phyloP scores from a whole-genome alignment of 2,113 vertebrate genomes.

The Lipotes vexillifer region DNA sequence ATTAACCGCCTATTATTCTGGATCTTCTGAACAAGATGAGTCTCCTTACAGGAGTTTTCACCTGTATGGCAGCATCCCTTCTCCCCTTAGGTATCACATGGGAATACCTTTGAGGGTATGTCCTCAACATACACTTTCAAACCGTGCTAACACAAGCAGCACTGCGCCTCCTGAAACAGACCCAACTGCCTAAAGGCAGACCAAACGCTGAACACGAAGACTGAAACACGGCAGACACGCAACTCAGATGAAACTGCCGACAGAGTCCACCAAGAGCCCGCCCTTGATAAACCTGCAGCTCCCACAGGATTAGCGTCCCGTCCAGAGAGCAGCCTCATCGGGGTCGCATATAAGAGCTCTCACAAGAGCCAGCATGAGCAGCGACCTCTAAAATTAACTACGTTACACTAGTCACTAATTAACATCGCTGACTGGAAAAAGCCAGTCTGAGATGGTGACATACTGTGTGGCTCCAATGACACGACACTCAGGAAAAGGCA shows the following conservation, averaged over 20 bases:
- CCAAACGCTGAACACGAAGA: rapidly evolving
- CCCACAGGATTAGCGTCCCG: rapidly evolving
- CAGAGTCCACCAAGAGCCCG: rapidly evolving
- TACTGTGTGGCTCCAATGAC: background rate
- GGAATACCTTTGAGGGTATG: background rate
- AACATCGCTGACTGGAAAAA: rapidly evolving
- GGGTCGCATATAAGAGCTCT: rapidly evolving
- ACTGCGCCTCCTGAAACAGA: background rate
- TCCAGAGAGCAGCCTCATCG: background rate
- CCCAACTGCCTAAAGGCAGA: background rate
- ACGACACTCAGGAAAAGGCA: background rate
- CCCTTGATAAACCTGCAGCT: rapidly evolving
- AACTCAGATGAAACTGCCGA: background rate
- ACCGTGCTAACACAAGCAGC: rapidly evolving
- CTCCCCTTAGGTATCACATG: rapidly evolving
- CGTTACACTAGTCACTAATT: background rate
- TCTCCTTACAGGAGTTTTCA: background rate
- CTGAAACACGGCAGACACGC: rapidly evolving
- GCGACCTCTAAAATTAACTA: too few species aligned
- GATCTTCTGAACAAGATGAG: background rate
- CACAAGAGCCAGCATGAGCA: rapidly evolving
- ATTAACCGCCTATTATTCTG: too few species aligned
- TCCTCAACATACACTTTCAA: rapidly evolving
- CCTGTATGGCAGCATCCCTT: rapidly evolving
- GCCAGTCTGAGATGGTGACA: rapidly evolving